Conservation (phyloP, 2,888 invertebrate species). For the Zelleria hepariella region DNA sequence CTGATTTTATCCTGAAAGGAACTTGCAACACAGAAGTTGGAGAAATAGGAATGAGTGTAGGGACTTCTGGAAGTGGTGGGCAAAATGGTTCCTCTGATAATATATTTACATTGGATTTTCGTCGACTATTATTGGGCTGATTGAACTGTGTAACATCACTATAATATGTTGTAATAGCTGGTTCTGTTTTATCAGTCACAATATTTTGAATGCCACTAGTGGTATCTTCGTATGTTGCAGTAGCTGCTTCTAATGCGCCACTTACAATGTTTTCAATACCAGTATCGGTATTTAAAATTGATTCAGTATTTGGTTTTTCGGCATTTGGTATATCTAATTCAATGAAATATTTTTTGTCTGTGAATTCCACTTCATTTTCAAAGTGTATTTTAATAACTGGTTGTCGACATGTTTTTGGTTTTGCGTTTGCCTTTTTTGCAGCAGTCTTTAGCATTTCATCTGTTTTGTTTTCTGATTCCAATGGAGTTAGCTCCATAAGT, state of each 20-base stretch:
- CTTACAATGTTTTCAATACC: too few relatives aligned
- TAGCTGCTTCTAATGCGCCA: background rate
- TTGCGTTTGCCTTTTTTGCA: background rate
- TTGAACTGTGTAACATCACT: background rate
- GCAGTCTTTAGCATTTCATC: background rate
- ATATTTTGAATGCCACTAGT: background rate
- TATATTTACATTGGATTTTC: conserved; percentile 35
- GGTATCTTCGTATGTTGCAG: background rate
- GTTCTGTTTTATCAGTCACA: background rate
- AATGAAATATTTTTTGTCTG: background rate
- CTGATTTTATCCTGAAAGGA: conserved; percentile 22
- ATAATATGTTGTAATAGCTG: background rate
- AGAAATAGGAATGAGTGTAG: conserved; percentile 34
- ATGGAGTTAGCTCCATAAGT: conserved; percentile 20
- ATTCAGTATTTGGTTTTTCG: background rate
- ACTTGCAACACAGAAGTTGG: conserved; percentile 28
- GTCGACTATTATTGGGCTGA: background rate
- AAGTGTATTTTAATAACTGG: background rate
- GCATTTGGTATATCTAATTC: background rate
- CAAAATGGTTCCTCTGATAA: conserved; percentile 46
- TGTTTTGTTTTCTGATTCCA: background rate
- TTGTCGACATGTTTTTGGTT: background rate
- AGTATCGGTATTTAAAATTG: too few relatives aligned
- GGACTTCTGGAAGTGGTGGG: conserved; percentile 27
- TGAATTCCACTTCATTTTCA: background rate